Base-by-base conservation (phyloP, 2,888 invertebrate genomes). In the Tachina lurida region DNA sequence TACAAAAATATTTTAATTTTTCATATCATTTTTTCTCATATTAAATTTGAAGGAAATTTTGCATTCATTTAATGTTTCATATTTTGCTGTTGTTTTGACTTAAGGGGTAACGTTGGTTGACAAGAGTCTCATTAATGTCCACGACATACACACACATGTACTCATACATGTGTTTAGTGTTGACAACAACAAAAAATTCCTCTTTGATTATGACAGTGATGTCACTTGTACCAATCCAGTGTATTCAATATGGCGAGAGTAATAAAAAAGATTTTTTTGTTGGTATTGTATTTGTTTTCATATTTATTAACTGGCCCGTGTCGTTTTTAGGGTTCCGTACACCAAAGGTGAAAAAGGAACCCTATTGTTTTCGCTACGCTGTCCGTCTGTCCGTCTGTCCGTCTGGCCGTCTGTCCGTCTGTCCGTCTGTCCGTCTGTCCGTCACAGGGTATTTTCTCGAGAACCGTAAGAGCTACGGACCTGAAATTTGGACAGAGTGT, bases 161-260 rank as follows among this genome's bases (percentile, higher is more conserved):
- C 13, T 10, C 3, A 45, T 5, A 2, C n/a, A 13, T 47, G 12
- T 47, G 47, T 47, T 47, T 13, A 12, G 4, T 17, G 31, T 31
- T 31, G 31, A 31, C 31, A 31, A 31, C 31, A 31, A 41, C n/a
- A 41, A 15, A 39, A 39, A 22, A 67, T 67, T 15, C 17, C 63
- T 47, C 43, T 62, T 79, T 79, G 31, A 71, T 56, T 54, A 45
- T 63, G 79, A 56, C 10, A 22, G 62, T 89, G 56, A 65, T 73
- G 65, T 8, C 22, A 63, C 65, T 63, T 73, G 22, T 63, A 22
- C 15, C 17, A 43, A 15, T 31, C 15, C 15, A 47, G 56, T 10
- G 15, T 41, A 58, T 63, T 19, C 17, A 10, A 63, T 31, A 31
- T 31, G 7, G 41, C 13, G 43, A 19, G 31, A 17, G 17, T 22